phyloP scores from a whole-genome alignment of 2,888 invertebrate species.

The Steinernema scapterisci region DNA sequence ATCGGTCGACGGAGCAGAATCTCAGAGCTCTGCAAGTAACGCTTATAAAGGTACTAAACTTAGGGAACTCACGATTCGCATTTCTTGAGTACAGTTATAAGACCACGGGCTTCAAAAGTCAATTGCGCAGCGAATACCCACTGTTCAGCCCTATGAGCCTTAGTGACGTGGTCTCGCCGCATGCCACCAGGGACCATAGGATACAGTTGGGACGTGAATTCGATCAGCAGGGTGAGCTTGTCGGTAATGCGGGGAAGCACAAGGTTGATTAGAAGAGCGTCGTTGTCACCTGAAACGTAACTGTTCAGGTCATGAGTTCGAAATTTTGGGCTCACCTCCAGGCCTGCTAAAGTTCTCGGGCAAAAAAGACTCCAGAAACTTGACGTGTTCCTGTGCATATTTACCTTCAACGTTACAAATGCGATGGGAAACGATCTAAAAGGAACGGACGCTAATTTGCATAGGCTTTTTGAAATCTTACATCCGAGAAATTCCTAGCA shows the following conservation, averaged over 20 bases:
- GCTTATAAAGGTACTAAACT: too few relatives aligned
- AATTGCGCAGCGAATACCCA: slow-evolving; percentile 74
- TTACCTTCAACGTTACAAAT: neutral
- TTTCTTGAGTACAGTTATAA: slow-evolving; percentile 70
- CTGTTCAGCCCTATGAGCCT: slow-evolving; percentile 86
- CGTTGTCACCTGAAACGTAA: slow-evolving; percentile 80
- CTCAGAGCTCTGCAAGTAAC: slow-evolving; percentile 74
- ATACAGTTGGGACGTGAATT: slow-evolving; percentile 75
- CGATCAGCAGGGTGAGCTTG: slow-evolving; percentile 82
- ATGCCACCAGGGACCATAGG: slow-evolving; percentile 66
- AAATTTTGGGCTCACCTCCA: slow-evolving; percentile 74
- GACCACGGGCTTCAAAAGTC: slow-evolving; percentile 69
- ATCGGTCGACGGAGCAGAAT: slow-evolving; percentile 80
- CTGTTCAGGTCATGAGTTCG: neutral
- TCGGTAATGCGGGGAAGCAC: slow-evolving; percentile 80
- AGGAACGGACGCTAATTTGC: too few relatives aligned
- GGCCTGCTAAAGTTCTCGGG: slow-evolving; percentile 90
- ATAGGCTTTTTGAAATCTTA: too few relatives aligned
- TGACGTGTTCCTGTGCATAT: slow-evolving; percentile 84
- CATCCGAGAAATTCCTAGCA: slow-evolving; percentile 46
- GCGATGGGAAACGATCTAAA: slow-evolving; percentile 3
- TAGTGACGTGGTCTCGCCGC: slow-evolving; percentile 69
- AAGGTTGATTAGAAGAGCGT: slow-evolving; percentile 84
- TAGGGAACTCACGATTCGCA: slow-evolving; percentile 66
- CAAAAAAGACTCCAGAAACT: slow-evolving; percentile 87